Base-by-base conservation (phyloP, 1,140 invertebrate species). In the Holcopasites calliopsidis region DNA sequence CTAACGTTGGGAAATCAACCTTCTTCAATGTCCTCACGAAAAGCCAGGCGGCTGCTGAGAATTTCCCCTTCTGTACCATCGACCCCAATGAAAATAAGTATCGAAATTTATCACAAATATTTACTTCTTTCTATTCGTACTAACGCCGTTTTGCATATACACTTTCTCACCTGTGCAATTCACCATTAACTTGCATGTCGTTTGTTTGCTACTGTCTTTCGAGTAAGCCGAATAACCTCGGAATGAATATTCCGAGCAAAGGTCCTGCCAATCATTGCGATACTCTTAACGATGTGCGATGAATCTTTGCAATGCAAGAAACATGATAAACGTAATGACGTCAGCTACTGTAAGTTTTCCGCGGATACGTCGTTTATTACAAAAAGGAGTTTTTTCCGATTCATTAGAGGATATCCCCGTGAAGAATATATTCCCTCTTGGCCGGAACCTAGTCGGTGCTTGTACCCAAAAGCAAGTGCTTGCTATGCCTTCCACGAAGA, bases 11-110 rank as follows among this genome's bases (percentile, higher is more conserved):
- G 69, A 99, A 99, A 92, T 99, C 98, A 6, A 99, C 99, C 50
- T 99, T 99, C 92, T 99, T 99, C 93, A 99, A 99, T 92, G 98
- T 99, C 0, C 91, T 99, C 40, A 99, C 98, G 21, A 98, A 99
- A 90, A 99, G 97, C 89, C 95, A 97, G 87, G 98, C 97, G 11
- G 95, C 97, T 98, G 99, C 66, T 97, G 99, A 92, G 99, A 99
- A 89, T 99, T 99, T 91, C 26, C 99, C 99, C 6, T 99, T 99
- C 93, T 99, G 99, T 93, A 99, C 99, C 87, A 99, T 99, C 88
- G 98, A 99, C 93, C 99, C 99, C 28, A 99, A 99, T 97, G 99
- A 99, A 95, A 99, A 98, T 99, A 98, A 98, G 97, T 98, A 96
- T 96, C 76, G 85, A 73, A 18, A 69, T 65, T n/a, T n/a, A n/a